Conservation (phyloP, 2,797 vertebrate species). For the Chromobotia macracanthus region DNA sequence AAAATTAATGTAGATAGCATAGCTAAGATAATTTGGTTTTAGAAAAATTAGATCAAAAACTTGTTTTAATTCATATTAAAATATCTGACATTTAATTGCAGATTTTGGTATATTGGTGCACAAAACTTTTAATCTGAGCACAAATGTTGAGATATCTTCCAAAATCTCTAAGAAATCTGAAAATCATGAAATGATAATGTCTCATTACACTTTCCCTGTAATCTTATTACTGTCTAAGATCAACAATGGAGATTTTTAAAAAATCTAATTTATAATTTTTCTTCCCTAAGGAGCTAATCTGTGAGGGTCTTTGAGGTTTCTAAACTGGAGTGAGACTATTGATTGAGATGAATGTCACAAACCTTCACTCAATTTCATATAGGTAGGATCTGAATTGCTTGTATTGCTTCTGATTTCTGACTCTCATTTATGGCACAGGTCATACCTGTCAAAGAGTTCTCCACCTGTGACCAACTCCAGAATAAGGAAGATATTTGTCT, state of each 20-base stretch:
- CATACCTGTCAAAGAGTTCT: conserved; percentile 89
- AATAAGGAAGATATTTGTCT: conserved; percentile 83
- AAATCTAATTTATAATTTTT: background rate
- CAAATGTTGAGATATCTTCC: no score
- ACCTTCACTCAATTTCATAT: background rate
- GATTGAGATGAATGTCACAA: background rate
- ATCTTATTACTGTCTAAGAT: background rate
- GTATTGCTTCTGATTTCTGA: no score
- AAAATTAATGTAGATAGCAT: background rate
- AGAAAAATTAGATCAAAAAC: no score
- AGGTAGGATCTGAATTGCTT: background rate
- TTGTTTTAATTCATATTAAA: no score
- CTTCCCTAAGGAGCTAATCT: background rate
- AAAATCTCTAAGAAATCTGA: no score
- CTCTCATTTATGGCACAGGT: background rate
- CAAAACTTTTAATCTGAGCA: no score
- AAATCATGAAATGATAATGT: no score
- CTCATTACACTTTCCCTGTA: background rate
- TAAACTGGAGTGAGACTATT: background rate
- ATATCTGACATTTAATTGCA: no score
- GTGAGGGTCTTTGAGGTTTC: background rate
- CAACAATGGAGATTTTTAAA: background rate
- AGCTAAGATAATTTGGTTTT: background rate
- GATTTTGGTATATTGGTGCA: no score
- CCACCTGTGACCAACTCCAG: conserved; percentile 90